Evolutionary conservation across 2,888 invertebrate genomes (phyloP).

Genomic region (Buathra laborator): DNA sequence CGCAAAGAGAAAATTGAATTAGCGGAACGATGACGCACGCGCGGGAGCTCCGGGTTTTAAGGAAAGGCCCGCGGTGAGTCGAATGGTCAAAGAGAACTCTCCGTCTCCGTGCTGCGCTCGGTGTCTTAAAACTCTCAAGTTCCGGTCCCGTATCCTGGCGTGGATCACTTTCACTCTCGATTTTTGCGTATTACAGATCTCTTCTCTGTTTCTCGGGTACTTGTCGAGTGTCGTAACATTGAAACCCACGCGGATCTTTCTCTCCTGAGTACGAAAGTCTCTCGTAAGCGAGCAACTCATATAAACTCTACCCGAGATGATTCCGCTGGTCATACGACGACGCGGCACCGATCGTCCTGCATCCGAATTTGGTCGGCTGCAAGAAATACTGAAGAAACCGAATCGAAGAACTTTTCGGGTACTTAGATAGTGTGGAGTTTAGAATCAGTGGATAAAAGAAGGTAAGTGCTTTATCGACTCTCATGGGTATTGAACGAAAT

Average conservation of each 20-base stretch:
- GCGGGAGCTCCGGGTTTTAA: constrained; percentile 14
- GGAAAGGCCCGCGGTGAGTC: constrained; percentile 40
- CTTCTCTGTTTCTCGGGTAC: constrained; percentile 40
- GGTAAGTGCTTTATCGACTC: not conserved
- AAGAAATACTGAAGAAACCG: not conserved
- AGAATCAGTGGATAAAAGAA: not conserved
- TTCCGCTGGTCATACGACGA: constrained; percentile 54
- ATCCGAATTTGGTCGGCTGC: not conserved
- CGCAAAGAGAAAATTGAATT: constrained; percentile 69
- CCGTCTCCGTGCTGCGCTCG: constrained; percentile 2
- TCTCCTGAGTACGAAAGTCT: constrained; percentile 54
- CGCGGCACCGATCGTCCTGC: constrained; percentile 32
- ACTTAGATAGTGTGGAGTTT: too few relatives aligned
- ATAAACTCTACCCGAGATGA: constrained; percentile 74
- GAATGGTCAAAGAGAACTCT: constrained; percentile 1
- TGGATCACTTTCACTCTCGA: constrained; percentile 85
- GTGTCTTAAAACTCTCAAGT: constrained; percentile 64
- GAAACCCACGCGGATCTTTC: constrained; percentile 75
- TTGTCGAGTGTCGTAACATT: constrained; percentile 30
- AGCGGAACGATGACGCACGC: constrained; percentile 74
- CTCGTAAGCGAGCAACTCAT: constrained; percentile 64
- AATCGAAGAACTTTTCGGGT: not conserved
- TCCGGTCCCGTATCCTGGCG: constrained; percentile 81
- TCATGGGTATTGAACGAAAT: not conserved
- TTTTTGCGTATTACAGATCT: constrained; percentile 73